phyloP scores from a whole-genome alignment of 2,113 vertebrate species.

The Podiceps cristatus region DNA sequence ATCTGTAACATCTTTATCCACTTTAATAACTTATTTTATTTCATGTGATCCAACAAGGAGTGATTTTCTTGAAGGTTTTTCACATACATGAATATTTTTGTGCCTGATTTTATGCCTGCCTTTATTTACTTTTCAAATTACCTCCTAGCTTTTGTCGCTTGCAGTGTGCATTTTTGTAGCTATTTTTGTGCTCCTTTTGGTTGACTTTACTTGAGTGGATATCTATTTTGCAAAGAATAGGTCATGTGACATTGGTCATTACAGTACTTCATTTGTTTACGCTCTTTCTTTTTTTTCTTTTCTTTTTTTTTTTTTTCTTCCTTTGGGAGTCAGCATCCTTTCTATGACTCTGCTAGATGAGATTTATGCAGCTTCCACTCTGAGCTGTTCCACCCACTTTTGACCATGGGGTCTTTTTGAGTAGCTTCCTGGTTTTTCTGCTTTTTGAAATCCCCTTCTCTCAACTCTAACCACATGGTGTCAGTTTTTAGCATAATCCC shows the following conservation, averaged over 20 bases:
- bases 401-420: not conserved
- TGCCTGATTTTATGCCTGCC: not conserved
- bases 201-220: not conserved
- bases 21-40: not conserved
- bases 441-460: slow-evolving; percentile 41
- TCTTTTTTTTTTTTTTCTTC: not conserved
- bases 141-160: not conserved
- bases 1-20: not conserved
- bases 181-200: not conserved
- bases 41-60: not conserved
- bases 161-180: not conserved
- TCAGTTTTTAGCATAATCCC: not conserved
- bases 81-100: not conserved
- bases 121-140: not conserved
- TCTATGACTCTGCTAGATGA: not conserved
- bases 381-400: not conserved
- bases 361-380: not conserved
- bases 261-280: not conserved
- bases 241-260: accelerated
- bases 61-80: not conserved
- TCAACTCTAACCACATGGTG: slow-evolving; percentile 2
- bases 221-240: not conserved
- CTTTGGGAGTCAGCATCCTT: not conserved
- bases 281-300: not conserved
- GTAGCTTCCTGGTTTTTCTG: slow-evolving; percentile 20